Conservation (phyloP, 2,888 invertebrate species). For the Nephrotoma appendiculata region DNA sequence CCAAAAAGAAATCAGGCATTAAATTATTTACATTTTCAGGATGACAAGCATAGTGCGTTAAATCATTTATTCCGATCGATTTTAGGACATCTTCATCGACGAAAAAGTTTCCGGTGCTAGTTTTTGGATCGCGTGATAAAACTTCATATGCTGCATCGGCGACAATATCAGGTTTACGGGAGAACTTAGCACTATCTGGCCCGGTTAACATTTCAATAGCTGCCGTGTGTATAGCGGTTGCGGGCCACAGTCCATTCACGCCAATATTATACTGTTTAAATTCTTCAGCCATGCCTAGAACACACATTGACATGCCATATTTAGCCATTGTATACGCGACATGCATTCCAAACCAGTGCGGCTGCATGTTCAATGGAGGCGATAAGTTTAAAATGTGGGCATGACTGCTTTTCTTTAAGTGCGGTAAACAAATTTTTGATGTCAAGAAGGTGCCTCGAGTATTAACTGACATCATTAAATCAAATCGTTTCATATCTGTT, state of each 20-base stretch:
- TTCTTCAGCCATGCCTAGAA: constrained; percentile 92
- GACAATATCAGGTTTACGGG: constrained; percentile 31
- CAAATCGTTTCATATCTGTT: constrained; percentile 92
- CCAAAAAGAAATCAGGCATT: constrained; percentile 83
- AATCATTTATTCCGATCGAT: constrained; percentile 65
- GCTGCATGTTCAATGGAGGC: constrained; percentile 80
- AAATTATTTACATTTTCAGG: constrained; percentile 52
- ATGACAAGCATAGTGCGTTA: constrained; percentile 71
- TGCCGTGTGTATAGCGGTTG: constrained; percentile 85
- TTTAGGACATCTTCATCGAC: constrained; percentile 82
- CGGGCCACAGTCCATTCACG: constrained; percentile 95
- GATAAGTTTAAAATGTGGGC: constrained; percentile 92
- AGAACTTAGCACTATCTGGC: constrained; percentile 23
- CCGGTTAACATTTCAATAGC: constrained; percentile 81
- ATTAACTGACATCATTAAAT: constrained; percentile 91
- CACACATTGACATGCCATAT: constrained; percentile 98
- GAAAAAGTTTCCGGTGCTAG: constrained; percentile 75
- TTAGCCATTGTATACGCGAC: constrained; percentile 98
- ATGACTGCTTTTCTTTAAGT: constrained; percentile 71
- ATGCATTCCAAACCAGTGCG: constrained; percentile 78
- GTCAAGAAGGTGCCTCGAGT: constrained; percentile 89
- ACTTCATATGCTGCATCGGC: constrained; percentile 30
- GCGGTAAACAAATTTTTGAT: constrained; percentile 79
- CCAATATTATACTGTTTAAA: constrained; percentile 68
- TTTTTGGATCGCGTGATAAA: constrained; percentile 52